These are phyloP conservation scores for Varanus salvator DNA, from an alignment of 2,113 vertebrate genomes.

Conservation along the genomic window DNA sequence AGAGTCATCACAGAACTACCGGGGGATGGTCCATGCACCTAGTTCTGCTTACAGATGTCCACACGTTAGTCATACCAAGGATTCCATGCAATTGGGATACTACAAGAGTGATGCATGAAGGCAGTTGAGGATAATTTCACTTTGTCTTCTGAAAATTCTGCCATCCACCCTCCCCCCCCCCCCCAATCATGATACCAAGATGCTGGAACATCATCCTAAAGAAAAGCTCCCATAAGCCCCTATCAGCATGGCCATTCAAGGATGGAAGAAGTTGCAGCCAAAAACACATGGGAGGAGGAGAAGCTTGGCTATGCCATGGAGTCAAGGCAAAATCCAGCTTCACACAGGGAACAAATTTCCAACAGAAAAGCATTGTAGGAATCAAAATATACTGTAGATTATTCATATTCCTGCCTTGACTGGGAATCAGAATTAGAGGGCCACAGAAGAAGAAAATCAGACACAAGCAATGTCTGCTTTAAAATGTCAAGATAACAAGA, in stretches of 20 bases:
- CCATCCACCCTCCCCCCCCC: not conserved
- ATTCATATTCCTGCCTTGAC: not conserved
- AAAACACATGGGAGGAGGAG: too few species aligned
- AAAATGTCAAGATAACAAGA: not conserved
- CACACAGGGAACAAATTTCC: not conserved
- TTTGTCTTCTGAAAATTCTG: not conserved
- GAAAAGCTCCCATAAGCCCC: not conserved
- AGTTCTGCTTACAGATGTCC: too few species aligned
- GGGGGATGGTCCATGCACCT: too few species aligned
- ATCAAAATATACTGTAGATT: not conserved
- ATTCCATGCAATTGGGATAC: too few species aligned
- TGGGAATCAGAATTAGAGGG: not conserved
- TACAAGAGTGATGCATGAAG: too few species aligned
- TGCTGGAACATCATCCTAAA: not conserved
- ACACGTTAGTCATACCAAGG: too few species aligned
- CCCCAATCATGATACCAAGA: not conserved
- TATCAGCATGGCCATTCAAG: too few species aligned
- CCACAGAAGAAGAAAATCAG: not conserved
- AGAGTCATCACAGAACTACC: too few species aligned
- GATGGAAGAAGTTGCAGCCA: too few species aligned
- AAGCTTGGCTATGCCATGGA: too few species aligned
- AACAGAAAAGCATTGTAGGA: not conserved
- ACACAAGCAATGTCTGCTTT: not conserved
- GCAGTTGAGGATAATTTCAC: too few species aligned
- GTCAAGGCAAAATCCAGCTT: not conserved